phyloP scores from a whole-genome alignment of 2,797 vertebrate genomes.

The Megalops cyprinoides region DNA sequence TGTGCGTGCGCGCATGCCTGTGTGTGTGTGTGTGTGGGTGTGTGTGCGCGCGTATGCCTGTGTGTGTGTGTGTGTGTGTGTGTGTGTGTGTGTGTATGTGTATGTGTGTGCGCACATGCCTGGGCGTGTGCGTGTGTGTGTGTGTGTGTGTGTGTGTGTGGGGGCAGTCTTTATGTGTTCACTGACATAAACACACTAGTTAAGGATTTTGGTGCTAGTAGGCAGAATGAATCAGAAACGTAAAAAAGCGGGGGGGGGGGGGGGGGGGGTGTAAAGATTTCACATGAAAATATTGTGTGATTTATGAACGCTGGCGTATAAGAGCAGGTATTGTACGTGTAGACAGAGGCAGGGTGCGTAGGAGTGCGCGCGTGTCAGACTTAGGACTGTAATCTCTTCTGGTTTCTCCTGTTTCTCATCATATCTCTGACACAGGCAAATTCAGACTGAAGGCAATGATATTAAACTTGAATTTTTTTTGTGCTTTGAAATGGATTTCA shows the following conservation, averaged over 20 bases:
- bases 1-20: background rate
- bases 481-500: background rate
- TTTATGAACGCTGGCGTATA: slow-evolving; percentile 15
- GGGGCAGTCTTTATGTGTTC: background rate
- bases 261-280: slow-evolving; percentile 1
- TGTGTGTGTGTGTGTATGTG: slow-evolving; percentile 27
- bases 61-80: slow-evolving; percentile 20
- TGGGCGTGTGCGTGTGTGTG: slow-evolving; percentile 41
- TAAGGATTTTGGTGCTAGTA: background rate
- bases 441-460: slow-evolving; percentile 18
- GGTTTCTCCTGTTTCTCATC: background rate
- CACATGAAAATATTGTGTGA: background rate
- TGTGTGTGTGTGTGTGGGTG: slow-evolving; percentile 36
- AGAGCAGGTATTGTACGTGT: background rate
- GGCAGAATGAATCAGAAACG: background rate
- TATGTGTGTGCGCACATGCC: background rate
- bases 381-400: background rate
- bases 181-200: slow-evolving; percentile 6
- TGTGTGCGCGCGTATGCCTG: background rate
- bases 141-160: background rate
- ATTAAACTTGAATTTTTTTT: background rate
- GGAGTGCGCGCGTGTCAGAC: background rate
- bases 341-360: background rate
- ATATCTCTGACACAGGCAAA: slow-evolving; percentile 17
- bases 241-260: background rate